Percentiles rank a stretch among this genome's conserved stretches.
These are phyloP conservation scores for Diplazon laetatorius DNA, from an alignment of 2,888 invertebrate genomes.

Conservation along the genomic window DNA sequence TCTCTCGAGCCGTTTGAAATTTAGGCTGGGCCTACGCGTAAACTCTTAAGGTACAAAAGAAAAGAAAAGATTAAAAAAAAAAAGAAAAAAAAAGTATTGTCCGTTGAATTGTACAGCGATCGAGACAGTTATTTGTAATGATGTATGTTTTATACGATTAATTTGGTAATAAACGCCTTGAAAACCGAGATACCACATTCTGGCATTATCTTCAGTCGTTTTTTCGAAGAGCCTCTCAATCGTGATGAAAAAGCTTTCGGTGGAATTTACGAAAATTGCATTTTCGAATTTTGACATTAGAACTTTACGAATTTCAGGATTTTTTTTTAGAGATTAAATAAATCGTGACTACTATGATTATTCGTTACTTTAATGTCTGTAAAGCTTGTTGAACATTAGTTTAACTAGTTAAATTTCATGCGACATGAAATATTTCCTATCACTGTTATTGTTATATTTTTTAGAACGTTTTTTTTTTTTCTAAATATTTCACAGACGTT, in stretches of 20 bases:
- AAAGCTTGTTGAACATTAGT: too few species aligned
- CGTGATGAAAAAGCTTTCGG: too few species aligned
- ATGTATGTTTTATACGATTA: constrained; percentile 81
- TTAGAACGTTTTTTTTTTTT: constrained; percentile 3
- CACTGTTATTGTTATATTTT: not conserved
- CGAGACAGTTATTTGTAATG: constrained; percentile 76
- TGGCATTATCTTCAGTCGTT: not conserved
- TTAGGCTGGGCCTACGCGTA: constrained; percentile 78
- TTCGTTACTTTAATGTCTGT: too few species aligned
- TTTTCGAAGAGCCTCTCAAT: too few species aligned
- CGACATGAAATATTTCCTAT: too few species aligned
- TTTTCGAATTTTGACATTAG: too few species aligned
- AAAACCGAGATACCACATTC: constrained; percentile 66
- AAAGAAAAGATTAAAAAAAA: not conserved
- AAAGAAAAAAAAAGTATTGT: constrained; percentile 72
- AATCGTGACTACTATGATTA: too few species aligned
- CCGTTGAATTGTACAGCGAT: constrained; percentile 76
- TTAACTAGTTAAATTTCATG: too few species aligned
- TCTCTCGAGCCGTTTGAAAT: constrained; percentile 58
- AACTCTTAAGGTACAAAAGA: constrained; percentile 75
- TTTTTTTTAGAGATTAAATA: too few species aligned
- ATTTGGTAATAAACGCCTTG: constrained; percentile 80
- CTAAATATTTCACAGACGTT: not conserved
- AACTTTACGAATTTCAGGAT: too few species aligned
- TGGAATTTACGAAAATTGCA: too few species aligned